Evolutionary conservation across 2,797 vertebrate species (phyloP).

Genomic region (Halcyon smyrnensis): DNA sequence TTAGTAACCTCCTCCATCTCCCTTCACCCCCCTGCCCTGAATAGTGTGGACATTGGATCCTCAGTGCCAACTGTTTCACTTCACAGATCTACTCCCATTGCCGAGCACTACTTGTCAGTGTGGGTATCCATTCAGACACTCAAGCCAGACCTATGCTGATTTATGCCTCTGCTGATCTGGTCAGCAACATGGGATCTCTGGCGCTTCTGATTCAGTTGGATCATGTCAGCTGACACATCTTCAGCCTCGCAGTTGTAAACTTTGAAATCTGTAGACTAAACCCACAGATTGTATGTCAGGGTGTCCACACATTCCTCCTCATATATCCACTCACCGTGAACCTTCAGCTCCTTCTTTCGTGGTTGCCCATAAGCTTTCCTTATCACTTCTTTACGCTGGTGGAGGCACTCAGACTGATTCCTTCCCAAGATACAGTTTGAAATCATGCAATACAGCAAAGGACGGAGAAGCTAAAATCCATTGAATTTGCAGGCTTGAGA

Average conservation of each 20-base stretch:
- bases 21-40: accelerated
- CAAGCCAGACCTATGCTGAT: background rate
- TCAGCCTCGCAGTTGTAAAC: background rate
- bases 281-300: background rate
- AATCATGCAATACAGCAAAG: background rate
- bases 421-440: background rate
- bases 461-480: background rate
- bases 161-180: background rate
- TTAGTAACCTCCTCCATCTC: background rate
- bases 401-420: background rate
- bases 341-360: background rate
- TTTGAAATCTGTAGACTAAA: background rate
- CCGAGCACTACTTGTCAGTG: background rate
- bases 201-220: background rate
- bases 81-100: background rate
- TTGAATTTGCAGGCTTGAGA: background rate
- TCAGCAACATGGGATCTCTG: background rate
- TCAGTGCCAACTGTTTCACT: background rate
- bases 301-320: background rate
- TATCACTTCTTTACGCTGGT: background rate
- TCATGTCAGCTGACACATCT: background rate
- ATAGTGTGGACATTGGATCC: background rate
- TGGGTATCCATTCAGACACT: background rate
- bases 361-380: background rate
- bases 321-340: too few species aligned